Percentiles rank a stretch among this genome's conserved stretches.
Evolutionary conservation across 2,797 vertebrate species (phyloP).

Genomic region (Lacerta agilis): DNA sequence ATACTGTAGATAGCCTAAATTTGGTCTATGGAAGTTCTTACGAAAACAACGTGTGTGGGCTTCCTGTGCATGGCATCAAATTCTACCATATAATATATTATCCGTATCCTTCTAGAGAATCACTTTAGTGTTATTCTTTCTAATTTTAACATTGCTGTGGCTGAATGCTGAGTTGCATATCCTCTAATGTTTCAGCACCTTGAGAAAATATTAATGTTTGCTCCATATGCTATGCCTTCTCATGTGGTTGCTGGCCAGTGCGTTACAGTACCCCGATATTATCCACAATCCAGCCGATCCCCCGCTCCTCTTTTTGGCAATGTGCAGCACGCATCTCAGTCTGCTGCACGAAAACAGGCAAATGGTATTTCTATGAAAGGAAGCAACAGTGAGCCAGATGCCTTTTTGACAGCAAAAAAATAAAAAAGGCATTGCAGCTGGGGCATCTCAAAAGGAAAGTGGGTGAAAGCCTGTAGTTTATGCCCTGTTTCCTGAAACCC

Average conservation of each 20-base stretch:
- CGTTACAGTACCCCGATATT: background rate
- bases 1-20: background rate
- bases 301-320: background rate
- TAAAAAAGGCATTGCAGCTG: constrained; percentile 29
- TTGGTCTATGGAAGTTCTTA: background rate
- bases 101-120: background rate
- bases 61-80: background rate
- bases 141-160: background rate
- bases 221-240: background rate
- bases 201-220: background rate
- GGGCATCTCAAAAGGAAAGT: constrained; percentile 14
- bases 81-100: background rate
- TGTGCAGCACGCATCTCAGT: background rate
- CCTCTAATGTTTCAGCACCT: background rate
- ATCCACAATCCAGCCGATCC: background rate
- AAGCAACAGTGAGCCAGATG: constrained; percentile 13
- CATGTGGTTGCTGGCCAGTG: background rate
- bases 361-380: constrained; percentile 13
- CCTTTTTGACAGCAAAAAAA: constrained; percentile 39
- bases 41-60: background rate
- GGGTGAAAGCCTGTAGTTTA: background rate
- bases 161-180: background rate
- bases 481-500: background rate
- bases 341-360: background rate
- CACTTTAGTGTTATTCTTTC: background rate